Percentiles rank a stretch among this genome's conserved stretches.
phyloP scores from a whole-genome alignment of 2,888 invertebrate genomes.

The Latrodectus elegans region DNA sequence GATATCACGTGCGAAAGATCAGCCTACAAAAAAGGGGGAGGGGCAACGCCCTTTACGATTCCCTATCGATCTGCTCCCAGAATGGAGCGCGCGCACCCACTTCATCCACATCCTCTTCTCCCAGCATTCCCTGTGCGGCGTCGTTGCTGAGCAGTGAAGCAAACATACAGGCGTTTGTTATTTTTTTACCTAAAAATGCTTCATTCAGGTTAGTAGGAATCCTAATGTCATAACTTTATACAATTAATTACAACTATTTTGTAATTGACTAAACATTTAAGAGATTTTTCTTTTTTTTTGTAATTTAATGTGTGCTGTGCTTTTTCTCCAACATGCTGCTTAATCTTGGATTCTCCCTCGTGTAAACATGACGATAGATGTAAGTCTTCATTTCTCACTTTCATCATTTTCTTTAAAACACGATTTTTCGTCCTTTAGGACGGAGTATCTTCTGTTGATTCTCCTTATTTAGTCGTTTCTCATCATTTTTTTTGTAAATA shows the following conservation, averaged over 20 bases:
- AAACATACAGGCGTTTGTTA: neutral
- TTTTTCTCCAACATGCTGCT: constrained; percentile 40
- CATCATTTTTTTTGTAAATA: no score
- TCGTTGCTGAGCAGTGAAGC: constrained; percentile 54
- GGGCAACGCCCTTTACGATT: constrained; percentile 42
- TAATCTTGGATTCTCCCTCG: constrained; percentile 21
- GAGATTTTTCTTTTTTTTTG: neutral
- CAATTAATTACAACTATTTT: neutral
- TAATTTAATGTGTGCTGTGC: constrained; percentile 11
- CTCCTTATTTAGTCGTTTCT: no score
- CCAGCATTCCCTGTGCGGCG: constrained; percentile 62
- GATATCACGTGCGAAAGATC: constrained; percentile 13
- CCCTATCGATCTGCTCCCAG: constrained; percentile 46
- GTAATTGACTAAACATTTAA: neutral
- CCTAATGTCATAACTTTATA: neutral
- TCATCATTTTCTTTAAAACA: no score
- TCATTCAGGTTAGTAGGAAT: constrained; percentile 41
- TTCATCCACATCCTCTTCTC: constrained; percentile 25
- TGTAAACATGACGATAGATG: constrained; percentile 50
- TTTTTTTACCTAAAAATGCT: constrained; percentile 28
- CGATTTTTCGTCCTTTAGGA: no score
- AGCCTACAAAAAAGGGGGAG: constrained; percentile 9
- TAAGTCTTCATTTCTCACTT: neutral
- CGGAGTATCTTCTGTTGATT: no score
- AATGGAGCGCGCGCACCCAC: constrained; percentile 4